Percentiles rank a stretch among this genome's conserved stretches.
Conservation (phyloP, 2,888 invertebrate genomes). For the Volucella bombylans region DNA sequence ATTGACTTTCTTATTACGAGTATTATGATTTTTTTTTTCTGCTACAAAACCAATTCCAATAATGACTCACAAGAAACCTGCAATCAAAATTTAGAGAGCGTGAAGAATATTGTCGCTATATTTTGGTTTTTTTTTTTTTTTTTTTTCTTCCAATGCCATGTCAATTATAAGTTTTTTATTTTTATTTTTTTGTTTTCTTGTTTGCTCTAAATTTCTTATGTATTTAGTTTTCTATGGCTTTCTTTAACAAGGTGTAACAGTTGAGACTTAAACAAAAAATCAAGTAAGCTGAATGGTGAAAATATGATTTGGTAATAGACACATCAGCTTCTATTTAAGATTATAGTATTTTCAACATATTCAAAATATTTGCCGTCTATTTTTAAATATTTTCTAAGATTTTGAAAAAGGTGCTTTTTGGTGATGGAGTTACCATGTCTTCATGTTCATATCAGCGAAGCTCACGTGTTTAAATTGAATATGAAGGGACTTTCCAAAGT, state of each 20-base stretch:
- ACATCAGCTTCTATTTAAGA: constrained; percentile 24
- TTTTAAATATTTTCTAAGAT: too few species aligned
- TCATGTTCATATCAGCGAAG: too few species aligned
- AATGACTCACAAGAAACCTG: not conserved
- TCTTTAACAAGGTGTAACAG: constrained; percentile 12
- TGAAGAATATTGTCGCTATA: constrained; percentile 22
- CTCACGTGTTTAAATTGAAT: too few species aligned
- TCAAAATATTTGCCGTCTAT: too few species aligned
- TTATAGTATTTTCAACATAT: not conserved
- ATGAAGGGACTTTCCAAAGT: too few species aligned
- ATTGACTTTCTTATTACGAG: too few species aligned
- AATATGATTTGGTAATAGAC: constrained; percentile 15
- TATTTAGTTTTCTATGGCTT: constrained; percentile 10
- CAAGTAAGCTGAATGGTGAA: constrained; percentile 30
- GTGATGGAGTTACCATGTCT: too few species aligned
- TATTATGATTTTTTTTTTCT: too few species aligned
- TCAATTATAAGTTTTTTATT: constrained; percentile 20
- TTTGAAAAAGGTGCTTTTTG: too few species aligned
- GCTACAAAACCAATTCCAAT: not conserved
- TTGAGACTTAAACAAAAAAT: constrained; percentile 3
- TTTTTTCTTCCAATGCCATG: constrained; percentile 1
- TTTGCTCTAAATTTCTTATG: constrained; percentile 1
- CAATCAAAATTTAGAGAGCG: constrained; percentile 60
- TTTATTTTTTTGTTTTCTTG: constrained; percentile 4
- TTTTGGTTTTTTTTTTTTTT: constrained; percentile 9